A percentile compares a stretch with the other conserved stretches of the same genome.
phyloP scores from a whole-genome alignment of 2,113 vertebrate species.

The Corvus cornix region DNA sequence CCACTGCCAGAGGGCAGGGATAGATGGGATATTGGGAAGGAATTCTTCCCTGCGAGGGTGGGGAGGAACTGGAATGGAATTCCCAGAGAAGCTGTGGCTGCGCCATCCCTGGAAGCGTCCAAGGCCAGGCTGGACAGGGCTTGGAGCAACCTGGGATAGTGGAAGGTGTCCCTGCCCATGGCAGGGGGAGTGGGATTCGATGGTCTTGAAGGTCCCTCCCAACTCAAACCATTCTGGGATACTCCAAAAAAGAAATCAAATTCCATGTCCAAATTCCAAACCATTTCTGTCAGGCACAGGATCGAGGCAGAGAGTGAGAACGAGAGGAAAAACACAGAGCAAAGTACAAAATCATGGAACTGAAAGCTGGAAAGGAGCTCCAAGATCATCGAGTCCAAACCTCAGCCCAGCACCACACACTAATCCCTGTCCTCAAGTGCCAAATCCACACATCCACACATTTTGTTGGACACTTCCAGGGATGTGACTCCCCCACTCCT shows the following conservation, averaged over 20 bases:
- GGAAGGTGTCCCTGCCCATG: background rate
- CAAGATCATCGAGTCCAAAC: background rate
- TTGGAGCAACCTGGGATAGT: background rate
- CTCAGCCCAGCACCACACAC: background rate
- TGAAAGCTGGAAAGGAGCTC: background rate
- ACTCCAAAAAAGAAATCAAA: background rate
- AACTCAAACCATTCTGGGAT: background rate
- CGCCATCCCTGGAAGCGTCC: background rate
- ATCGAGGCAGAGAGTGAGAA: background rate
- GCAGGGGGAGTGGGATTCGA: background rate
- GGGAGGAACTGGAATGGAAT: accelerated
- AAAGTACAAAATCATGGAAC: background rate
- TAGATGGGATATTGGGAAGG: background rate
- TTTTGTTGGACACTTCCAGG: background rate
- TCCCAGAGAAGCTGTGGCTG: background rate
- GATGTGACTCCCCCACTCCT: background rate
- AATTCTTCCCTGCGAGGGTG: background rate
- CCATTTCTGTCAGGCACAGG: background rate
- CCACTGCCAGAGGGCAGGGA: background rate
- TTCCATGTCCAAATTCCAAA: background rate
- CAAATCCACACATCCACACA: background rate
- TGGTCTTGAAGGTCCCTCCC: background rate
- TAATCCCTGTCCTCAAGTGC: background rate
- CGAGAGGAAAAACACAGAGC: background rate
- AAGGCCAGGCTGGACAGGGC: accelerated